Evolutionary conservation across 2,113 vertebrate genomes (phyloP).

Genomic region (Balaeniceps rex): DNA sequence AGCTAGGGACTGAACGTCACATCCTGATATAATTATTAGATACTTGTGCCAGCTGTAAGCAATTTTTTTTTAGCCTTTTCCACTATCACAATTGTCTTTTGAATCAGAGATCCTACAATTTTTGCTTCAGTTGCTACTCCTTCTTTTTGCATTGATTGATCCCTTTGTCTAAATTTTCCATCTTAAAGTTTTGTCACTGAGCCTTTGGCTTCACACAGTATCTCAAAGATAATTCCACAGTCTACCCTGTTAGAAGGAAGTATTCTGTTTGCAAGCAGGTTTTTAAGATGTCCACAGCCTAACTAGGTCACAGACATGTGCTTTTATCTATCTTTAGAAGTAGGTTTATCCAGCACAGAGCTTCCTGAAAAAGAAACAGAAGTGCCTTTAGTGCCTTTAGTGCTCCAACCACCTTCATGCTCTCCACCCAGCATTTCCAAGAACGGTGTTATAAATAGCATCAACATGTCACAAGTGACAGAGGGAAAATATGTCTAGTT

Average conservation of each 20-base stretch:
- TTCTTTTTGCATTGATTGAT: background rate
- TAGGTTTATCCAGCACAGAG: background rate
- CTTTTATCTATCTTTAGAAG: conserved; percentile 26
- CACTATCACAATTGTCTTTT: background rate
- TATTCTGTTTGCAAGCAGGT: background rate
- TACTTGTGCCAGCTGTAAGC: background rate
- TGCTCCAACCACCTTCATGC: background rate
- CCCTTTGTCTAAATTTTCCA: background rate
- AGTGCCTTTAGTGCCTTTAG: conserved; percentile 4
- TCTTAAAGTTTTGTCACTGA: background rate
- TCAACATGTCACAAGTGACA: background rate
- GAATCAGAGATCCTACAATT: background rate
- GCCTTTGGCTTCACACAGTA: background rate
- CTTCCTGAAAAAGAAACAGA: background rate
- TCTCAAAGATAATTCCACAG: background rate
- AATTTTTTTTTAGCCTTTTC: background rate
- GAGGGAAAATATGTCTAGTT: background rate
- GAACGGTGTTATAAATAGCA: conserved; percentile 20
- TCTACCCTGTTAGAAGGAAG: background rate
- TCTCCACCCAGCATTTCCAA: background rate
- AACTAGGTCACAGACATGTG: background rate
- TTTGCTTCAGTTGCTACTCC: background rate
- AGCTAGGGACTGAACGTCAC: background rate
- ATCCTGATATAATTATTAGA: background rate
- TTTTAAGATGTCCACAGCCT: background rate